Conservation (phyloP, 2,113 vertebrate species). For the Mastomys coucha region DNA sequence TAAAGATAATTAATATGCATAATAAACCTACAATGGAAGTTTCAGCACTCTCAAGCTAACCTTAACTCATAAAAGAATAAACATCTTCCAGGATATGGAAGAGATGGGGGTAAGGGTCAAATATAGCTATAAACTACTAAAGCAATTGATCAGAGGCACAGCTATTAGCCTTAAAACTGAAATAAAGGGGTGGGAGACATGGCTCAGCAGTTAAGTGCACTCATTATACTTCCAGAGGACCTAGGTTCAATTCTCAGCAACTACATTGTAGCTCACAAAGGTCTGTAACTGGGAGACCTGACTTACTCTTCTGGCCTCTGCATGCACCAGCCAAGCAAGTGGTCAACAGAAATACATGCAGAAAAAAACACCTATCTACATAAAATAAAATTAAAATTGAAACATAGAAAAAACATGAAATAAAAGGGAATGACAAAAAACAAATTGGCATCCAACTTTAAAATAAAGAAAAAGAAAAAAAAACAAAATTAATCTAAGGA, state of each 20-base stretch:
- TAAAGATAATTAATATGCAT: constrained; percentile 13
- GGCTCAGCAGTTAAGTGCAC: not conserved
- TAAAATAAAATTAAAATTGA: not conserved
- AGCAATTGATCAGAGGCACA: not conserved
- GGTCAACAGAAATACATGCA: not conserved
- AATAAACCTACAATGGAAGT: not conserved
- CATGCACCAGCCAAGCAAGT: not conserved
- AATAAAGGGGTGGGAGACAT: not conserved
- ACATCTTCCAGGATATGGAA: constrained; percentile 29
- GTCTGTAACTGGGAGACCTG: not conserved
- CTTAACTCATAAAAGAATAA: constrained; percentile 28
- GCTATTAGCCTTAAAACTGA: not conserved
- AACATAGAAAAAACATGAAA: not conserved
- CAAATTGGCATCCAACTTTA: not conserved
- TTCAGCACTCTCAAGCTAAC: constrained; percentile 13
- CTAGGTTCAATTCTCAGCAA: not conserved
- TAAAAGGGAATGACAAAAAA: not conserved
- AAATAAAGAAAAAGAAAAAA: constrained; percentile 7
- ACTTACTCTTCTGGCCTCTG: not conserved
- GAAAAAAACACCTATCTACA: not conserved
- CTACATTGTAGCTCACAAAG: not conserved
- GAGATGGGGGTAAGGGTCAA: not conserved
- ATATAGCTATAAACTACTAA: not conserved
- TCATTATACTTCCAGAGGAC: not conserved
- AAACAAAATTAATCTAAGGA: not conserved